Evolutionary conservation across 2,888 invertebrate genomes (phyloP).

Genomic region (Drosophila incognita): DNA sequence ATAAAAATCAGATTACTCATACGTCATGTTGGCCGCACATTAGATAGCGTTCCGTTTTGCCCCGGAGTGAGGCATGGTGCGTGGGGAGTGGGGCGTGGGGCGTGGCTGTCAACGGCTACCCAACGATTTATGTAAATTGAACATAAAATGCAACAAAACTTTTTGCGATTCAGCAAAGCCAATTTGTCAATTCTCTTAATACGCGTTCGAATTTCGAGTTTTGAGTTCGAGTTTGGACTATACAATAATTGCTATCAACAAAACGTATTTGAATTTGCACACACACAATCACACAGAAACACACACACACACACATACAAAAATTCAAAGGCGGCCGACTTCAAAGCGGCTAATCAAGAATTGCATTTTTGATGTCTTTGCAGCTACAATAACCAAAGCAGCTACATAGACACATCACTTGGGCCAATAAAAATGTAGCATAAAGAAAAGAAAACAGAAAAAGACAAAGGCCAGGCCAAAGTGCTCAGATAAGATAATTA

Average conservation of each 20-base stretch:
- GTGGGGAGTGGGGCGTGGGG: conserved; percentile 42
- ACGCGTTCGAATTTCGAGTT: background rate
- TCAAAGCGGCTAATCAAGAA: conserved; percentile 64
- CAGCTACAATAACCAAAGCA: conserved; percentile 19
- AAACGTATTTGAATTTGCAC: conserved; percentile 31
- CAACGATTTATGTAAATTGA: conserved; percentile 65
- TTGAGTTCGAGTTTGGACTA: background rate
- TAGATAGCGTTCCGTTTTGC: conserved; percentile 9
- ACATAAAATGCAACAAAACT: conserved; percentile 63
- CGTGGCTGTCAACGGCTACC: conserved; percentile 66
- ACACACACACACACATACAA: conserved; percentile 2
- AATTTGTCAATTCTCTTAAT: conserved; percentile 49
- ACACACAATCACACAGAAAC: background rate
- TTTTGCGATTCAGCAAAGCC: conserved; percentile 25
- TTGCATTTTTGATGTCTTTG: conserved; percentile 54
- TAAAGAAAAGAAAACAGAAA: conserved; percentile 40
- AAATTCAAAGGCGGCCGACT: conserved; percentile 62
- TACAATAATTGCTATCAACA: conserved; percentile 15
- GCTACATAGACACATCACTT: conserved; percentile 38
- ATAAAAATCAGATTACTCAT: conserved; percentile 77
- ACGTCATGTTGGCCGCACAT: conserved; percentile 48
- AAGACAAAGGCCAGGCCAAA: conserved; percentile 37
- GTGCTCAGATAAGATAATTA: conserved; percentile 69
- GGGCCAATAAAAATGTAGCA: conserved; percentile 58
- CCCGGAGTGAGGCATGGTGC: background rate